phyloP scores from a whole-genome alignment of 2,113 vertebrate genomes.

The Panthera uncia region DNA sequence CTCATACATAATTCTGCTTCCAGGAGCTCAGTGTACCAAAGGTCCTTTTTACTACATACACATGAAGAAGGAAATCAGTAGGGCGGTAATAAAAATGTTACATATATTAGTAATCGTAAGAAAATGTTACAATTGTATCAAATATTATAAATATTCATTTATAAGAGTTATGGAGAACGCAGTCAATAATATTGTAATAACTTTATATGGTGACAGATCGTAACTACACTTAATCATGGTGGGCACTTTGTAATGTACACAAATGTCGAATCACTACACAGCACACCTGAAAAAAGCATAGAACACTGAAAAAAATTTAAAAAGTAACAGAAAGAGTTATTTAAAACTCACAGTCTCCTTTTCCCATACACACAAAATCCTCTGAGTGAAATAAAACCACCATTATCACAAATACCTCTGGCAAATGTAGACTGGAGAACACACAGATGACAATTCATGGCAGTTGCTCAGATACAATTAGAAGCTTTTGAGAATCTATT shows the following conservation, averaged over 20 bases:
- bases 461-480: not conserved
- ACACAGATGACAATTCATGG: not conserved
- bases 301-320: not conserved
- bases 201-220: not conserved
- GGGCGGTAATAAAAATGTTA: not conserved
- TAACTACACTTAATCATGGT: not conserved
- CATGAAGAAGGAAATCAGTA: not conserved
- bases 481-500: not conserved
- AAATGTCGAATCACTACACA: not conserved
- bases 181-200: not conserved
- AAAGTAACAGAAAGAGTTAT: not conserved
- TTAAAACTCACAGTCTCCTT: not conserved
- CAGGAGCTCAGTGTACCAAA: rapidly evolving
- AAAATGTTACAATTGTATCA: not conserved
- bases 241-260: not conserved
- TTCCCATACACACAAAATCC: not conserved
- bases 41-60: not conserved
- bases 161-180: not conserved
- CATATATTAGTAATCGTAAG: not conserved
- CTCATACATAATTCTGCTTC: not conserved
- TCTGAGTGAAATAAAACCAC: not conserved
- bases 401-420: not conserved
- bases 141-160: not conserved
- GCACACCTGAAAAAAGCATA: not conserved
- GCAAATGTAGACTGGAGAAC: not conserved